Base-by-base conservation (phyloP, 2,888 invertebrate genomes). In the Drosophila aldrichi region DNA sequence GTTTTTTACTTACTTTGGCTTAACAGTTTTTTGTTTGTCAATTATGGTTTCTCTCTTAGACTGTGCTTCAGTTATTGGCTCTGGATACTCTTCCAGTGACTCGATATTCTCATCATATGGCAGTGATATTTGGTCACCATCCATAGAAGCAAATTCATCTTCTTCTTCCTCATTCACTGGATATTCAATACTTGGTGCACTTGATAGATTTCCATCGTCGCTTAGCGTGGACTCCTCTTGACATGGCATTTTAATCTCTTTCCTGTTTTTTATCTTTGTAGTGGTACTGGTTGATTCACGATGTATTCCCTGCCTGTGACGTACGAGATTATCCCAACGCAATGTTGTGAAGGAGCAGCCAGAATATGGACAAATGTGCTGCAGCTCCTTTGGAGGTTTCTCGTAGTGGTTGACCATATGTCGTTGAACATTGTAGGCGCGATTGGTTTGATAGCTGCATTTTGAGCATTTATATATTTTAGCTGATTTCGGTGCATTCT, bases 301-400 rank as follows among this genome's bases (percentile, higher is more conserved):
- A 38, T 77, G 77, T 4, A 77, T 9, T 25, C 70, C 38, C 18
- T 57, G 56, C 2, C 44, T 56, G 46, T 77, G 77, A 0, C 77
- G 61, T 6, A n/a, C 49, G 2, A 77, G 52, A 43, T 77, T 77
- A 36, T 77, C 77, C 70, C 70, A 77, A 12, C 77, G 73, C 43
- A 77, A 1, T n/a, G 77, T 59, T 10, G 74, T 34, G 44, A 77
- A 77, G 7, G 40, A 29, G 41, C 77, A 77, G 16, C 52, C 55
- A 9, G 57, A 32, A 38, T 14, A 36, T 9, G 61, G 49, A 0
- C 77, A 77, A 9, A 77, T 48, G 20, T 77, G 70, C 18, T 74
- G 77, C 18, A 77, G 48, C 22, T 77, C 77, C 55, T 38, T 74
- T 16, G 77, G 77, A 0, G 77, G 77, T 32, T 73, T 74, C 29